A percentile compares a stretch with the other conserved stretches of the same genome.
These are phyloP conservation scores for Stenchaetothrips biformis DNA, from an alignment of 2,888 invertebrate species.

Conservation along the genomic window DNA sequence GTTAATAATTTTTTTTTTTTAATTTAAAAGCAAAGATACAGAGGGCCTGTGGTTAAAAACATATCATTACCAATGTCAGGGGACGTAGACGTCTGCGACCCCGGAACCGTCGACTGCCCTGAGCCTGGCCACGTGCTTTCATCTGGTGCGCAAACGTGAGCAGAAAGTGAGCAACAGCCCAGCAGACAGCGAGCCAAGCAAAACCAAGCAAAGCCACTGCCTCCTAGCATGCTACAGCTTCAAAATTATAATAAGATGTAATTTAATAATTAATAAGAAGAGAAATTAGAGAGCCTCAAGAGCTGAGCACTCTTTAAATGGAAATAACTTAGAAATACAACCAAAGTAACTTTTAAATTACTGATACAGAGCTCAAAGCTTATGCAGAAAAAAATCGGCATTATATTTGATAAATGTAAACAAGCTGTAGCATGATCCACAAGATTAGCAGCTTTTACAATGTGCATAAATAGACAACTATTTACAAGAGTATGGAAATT, in stretches of 20 bases:
- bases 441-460: constrained; percentile 18
- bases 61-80: constrained; percentile 18
- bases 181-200: constrained; percentile 22
- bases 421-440: constrained; percentile 2
- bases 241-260: background rate
- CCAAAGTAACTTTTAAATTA: too few relatives aligned
- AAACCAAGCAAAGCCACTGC: constrained; percentile 17
- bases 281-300: background rate
- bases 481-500: constrained; percentile 8
- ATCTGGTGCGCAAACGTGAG: constrained; percentile 24
- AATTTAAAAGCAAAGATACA: background rate
- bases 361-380: too few relatives aligned
- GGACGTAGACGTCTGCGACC: constrained; percentile 22
- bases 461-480: constrained; percentile 12
- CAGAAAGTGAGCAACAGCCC: constrained; percentile 18
- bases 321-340: too few relatives aligned
- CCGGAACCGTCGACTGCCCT: constrained; percentile 22
- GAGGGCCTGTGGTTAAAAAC: background rate
- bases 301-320: too few relatives aligned
- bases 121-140: constrained; percentile 24
- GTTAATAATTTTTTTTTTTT: background rate
- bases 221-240: constrained; percentile 20
- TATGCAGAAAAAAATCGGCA: too few relatives aligned
- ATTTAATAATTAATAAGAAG: background rate
- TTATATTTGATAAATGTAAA: background rate